Percentiles rank a stretch among this genome's conserved stretches.
phyloP scores from a whole-genome alignment of 92 coral and sea anemone genomes.

The Palythoa grandis region DNA sequence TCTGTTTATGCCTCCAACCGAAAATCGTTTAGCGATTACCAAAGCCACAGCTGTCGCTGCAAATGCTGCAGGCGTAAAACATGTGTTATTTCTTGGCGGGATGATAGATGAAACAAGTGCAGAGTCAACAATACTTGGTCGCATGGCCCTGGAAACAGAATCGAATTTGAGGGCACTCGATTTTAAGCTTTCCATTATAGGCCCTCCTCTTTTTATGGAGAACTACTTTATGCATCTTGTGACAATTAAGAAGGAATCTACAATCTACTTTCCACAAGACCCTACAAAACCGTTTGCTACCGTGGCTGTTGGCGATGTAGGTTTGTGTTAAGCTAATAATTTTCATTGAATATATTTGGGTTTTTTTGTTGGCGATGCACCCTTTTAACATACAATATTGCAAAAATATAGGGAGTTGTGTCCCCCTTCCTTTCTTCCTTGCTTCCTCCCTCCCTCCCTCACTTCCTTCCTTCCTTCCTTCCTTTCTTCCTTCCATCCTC shows the following conservation, averaged over 20 bases:
- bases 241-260: conserved; percentile 57
- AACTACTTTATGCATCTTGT: conserved; percentile 53
- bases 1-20: conserved; percentile 68
- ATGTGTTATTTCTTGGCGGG: conserved; percentile 61
- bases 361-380: no score
- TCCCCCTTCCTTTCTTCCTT: no score
- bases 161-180: conserved; percentile 49
- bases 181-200: conserved; percentile 58
- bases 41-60: conserved; percentile 70
- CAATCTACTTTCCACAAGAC: conserved; percentile 57
- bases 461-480: no score
- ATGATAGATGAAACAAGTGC: conserved; percentile 27
- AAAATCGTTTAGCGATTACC: conserved; percentile 58
- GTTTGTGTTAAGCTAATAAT: not conserved
- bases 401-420: no score
- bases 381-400: no score
- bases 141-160: conserved; percentile 48
- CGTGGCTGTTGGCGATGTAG: conserved; percentile 71
- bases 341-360: no score
- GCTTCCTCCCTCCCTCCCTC: no score
- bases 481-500: no score
- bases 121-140: conserved; percentile 17
- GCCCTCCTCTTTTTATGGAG: conserved; percentile 75
- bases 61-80: conserved; percentile 64
- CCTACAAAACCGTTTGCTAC: conserved; percentile 65